These are phyloP conservation scores for Cherax destructor DNA, from an alignment of 1,140 invertebrate species.

Conservation along the genomic window DNA sequence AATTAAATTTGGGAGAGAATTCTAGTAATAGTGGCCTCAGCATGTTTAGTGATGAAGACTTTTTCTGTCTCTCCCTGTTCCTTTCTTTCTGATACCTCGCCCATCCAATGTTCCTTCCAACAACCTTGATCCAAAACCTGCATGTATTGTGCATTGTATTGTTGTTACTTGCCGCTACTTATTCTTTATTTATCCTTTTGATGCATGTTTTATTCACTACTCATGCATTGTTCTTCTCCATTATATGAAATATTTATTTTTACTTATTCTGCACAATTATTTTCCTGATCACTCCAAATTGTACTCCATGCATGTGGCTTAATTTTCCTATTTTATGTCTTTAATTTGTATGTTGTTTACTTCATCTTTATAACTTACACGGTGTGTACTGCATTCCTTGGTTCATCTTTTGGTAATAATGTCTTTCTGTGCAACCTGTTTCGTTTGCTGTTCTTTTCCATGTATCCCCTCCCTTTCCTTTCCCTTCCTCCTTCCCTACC, in stretches of 20 bases:
- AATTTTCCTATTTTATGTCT: neutral
- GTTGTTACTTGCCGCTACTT: neutral
- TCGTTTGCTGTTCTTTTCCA: constrained; percentile 21
- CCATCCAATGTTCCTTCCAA: neutral
- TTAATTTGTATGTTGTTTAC: neutral
- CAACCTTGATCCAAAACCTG: neutral
- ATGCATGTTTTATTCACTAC: neutral
- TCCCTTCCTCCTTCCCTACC: constrained; percentile 58
- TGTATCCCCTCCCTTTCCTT: constrained; percentile 47
- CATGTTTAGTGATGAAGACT: constrained; percentile 52
- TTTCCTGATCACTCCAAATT: neutral
- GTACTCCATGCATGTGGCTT: neutral
- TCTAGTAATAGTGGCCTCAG: constrained; percentile 44
- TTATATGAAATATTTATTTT: neutral
- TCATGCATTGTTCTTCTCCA: neutral
- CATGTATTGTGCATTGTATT: neutral
- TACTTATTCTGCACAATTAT: neutral
- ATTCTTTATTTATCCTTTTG: neutral
- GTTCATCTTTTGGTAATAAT: neutral
- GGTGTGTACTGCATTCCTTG: neutral
- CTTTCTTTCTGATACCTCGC: neutral
- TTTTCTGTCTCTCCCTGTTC: constrained; percentile 54
- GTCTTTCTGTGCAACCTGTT: neutral
- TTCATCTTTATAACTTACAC: neutral
- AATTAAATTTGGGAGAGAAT: constrained; percentile 23